Base-by-base conservation (phyloP, 2,797 vertebrate genomes). In the Botia almorhae region DNA sequence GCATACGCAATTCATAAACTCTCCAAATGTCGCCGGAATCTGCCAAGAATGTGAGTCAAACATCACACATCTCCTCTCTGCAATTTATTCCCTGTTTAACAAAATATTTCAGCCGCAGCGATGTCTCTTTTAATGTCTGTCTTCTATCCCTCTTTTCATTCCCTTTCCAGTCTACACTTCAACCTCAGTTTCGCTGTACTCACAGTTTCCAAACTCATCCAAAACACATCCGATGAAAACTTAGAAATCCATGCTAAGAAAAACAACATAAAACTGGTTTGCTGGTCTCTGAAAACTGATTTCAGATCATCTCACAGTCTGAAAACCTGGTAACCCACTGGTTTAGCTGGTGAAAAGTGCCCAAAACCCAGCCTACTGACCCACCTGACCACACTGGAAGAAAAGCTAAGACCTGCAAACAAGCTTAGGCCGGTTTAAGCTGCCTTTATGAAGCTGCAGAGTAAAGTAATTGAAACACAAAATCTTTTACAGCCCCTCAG, bases 11-110 rank as follows among this genome's bases (percentile, higher is more conserved):
- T 87, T 84, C 21, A 78, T 81, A 76, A 84, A 85, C 83, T 50
- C 72, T 81, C 63, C 85, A 92, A 94, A 91, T 92, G 90, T 91
- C 91, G 73, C 83, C 33, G 50, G 81, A 85, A 74, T 43, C 80
- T 84, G 91, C 90, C 90, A 92, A 93, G 88, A 86, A 88, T 86
- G 89, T 92, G 92, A 92, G 82, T 93, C 91, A 93, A 88, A 87
- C 80, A 70, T 93, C 90, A 90, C 92, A 91, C 91, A 83, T 92
- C 90, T 86, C 87, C 86, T 76, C 75, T 72, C 78, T 53, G 60
- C 68, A 33, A 19, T 83, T 69, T 33, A 26, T 74, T 80, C 39
- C 55, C 68, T 50, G 16, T 36, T 83, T 75, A 43, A 68, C 76
- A 64, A 46, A 68, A 74, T 78, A 51, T 69, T 58, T 83, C 72